Conservation (phyloP, 2,888 invertebrate genomes). For the Hyppa rectilinea region DNA sequence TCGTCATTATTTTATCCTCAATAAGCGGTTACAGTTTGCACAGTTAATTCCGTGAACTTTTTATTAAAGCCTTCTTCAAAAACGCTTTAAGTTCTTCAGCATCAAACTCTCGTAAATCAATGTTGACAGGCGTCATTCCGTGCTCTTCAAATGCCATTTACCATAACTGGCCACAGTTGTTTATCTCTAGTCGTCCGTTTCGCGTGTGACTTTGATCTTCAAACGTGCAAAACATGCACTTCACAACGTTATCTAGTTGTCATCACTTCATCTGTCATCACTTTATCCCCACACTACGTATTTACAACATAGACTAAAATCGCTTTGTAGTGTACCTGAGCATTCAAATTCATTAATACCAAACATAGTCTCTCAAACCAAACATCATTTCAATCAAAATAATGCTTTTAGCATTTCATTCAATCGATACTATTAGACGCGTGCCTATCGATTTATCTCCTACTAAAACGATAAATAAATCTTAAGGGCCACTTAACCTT, state of each 20-base stretch:
- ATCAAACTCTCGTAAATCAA: background rate
- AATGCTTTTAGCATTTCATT: constrained; percentile 10
- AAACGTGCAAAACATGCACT: constrained; percentile 29
- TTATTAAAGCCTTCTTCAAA: background rate
- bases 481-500: constrained; percentile 31
- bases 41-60: background rate
- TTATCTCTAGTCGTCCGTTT: constrained; percentile 10
- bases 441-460: constrained; percentile 13
- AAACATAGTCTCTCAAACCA: background rate
- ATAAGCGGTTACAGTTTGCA: background rate
- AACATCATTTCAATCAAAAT: constrained; percentile 18
- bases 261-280: constrained; percentile 55
- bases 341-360: background rate
- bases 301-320: constrained; percentile 31
- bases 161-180: constrained; percentile 13
- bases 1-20: background rate
- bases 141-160: constrained; percentile 10
- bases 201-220: constrained; percentile 61
- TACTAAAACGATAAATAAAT: constrained; percentile 24
- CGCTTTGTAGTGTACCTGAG: background rate
- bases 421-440: background rate
- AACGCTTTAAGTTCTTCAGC: background rate
- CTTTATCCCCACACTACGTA: constrained; percentile 12
- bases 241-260: constrained; percentile 45
- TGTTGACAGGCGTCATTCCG: background rate